Percentiles rank a stretch among this genome's conserved stretches.
Conservation (phyloP, 64 coral and sea anemone genomes). For the Catalaphyllia jardinei region DNA sequence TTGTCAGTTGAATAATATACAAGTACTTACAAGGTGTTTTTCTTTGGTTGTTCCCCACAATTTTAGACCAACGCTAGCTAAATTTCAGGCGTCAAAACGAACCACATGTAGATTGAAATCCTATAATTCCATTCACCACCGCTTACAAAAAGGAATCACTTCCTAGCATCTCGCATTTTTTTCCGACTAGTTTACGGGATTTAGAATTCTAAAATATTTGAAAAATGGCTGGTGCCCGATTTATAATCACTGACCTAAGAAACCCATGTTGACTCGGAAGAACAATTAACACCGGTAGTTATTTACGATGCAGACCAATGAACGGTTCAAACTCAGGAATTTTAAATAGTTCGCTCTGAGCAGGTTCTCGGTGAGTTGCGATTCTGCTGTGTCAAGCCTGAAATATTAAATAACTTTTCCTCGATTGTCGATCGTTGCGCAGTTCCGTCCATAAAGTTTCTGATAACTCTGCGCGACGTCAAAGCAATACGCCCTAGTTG, state of each 20-base stretch:
- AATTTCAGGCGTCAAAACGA: too few species aligned
- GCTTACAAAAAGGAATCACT: not conserved
- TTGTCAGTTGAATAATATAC: too few species aligned
- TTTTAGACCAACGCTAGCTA: too few species aligned
- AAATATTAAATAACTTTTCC: not conserved
- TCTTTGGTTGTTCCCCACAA: too few species aligned
- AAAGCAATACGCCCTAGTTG: too few species aligned
- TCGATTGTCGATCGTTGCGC: not conserved
- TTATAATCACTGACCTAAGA: slow-evolving; percentile 12
- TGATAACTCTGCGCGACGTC: not conserved
- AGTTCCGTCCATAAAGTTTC: not conserved
- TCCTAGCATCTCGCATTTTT: not conserved
- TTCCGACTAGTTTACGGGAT: not conserved
- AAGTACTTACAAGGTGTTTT: too few species aligned
- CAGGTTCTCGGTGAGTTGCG: not conserved
- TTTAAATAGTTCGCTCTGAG: not conserved
- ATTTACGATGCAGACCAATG: slow-evolving; percentile 13
- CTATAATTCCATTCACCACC: not conserved
- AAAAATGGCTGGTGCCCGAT: slow-evolving; percentile 9
- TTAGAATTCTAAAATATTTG: slow-evolving; percentile 2
- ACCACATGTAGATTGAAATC: too few species aligned
- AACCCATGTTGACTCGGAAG: not conserved
- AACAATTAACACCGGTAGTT: not conserved
- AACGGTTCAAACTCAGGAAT: not conserved
- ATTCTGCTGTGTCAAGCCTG: not conserved